Evolutionary conservation across 2,797 vertebrate genomes (phyloP).

Genomic region (Urosaurus nigricauda): DNA sequence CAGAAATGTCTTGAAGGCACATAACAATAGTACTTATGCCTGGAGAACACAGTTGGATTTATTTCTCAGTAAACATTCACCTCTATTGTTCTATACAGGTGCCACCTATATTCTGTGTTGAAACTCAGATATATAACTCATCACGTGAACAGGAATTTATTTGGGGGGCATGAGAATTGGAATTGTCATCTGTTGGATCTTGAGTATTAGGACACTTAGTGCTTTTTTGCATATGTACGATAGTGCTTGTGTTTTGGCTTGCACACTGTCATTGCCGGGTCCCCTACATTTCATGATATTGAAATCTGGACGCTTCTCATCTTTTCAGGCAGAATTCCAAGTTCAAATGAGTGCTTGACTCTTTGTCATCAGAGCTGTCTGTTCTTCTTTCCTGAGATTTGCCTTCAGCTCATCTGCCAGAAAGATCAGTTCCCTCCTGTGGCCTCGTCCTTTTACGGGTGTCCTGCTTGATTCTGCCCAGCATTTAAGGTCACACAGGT

Average conservation of each 20-base stretch:
- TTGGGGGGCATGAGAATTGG: neutral
- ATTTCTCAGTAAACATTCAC: neutral
- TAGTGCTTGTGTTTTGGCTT: conserved; percentile 54
- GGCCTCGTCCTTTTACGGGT: conserved; percentile 6
- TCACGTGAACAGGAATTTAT: neutral
- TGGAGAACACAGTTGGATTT: neutral
- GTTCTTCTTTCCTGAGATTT: conserved; percentile 57
- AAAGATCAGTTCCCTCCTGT: conserved; percentile 36
- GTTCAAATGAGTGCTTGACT: conserved; percentile 53
- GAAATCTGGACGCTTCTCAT: conserved; percentile 54
- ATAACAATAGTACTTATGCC: no score
- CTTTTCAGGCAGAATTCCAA: conserved; percentile 51
- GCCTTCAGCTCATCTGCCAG: conserved; percentile 41
- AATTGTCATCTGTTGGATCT: neutral
- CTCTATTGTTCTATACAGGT: neutral
- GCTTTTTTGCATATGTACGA: conserved; percentile 43
- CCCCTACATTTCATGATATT: conserved; percentile 64
- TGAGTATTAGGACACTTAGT: neutral
- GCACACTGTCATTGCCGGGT: conserved; percentile 40
- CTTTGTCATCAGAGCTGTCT: conserved; percentile 58
- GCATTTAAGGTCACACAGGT: neutral
- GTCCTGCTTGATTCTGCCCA: conserved; percentile 8
- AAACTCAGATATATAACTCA: neutral
- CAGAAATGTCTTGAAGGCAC: no score
- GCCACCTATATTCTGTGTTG: neutral